Conservation (phyloP, 2,113 vertebrate genomes). For the Delphinus delphis region DNA sequence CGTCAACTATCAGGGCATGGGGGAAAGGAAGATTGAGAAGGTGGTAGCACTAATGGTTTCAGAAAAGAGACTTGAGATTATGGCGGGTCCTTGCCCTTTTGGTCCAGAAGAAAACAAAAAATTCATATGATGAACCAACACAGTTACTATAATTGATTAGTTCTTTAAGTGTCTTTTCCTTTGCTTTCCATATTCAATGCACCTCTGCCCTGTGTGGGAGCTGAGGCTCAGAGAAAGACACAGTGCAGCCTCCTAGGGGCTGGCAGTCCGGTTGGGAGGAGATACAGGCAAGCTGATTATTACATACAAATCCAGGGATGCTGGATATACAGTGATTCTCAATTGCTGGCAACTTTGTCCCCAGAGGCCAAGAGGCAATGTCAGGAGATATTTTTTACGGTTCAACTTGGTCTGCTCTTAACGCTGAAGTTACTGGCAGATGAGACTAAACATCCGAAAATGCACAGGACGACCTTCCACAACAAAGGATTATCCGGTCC, state of each 20-base stretch:
- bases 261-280: too few relatives aligned
- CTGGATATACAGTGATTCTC: background rate
- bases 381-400: background rate
- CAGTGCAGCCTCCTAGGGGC: background rate
- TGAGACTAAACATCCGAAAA: background rate
- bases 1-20: background rate
- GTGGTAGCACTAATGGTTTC: background rate
- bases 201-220: too few relatives aligned
- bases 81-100: background rate
- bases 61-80: background rate
- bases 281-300: background rate
- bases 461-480: background rate
- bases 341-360: background rate
- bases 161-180: background rate
- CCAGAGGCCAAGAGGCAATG: background rate
- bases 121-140: background rate
- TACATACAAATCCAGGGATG: background rate
- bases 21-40: background rate
- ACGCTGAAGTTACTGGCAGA: background rate
- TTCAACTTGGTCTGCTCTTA: background rate
- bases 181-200: background rate
- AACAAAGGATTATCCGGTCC: background rate
- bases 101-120: slow-evolving; percentile 23
- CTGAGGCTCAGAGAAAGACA: background rate
- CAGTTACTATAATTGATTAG: background rate